Conservation (phyloP, 2,113 vertebrate species). For the Erpornis zantholeuca region DNA sequence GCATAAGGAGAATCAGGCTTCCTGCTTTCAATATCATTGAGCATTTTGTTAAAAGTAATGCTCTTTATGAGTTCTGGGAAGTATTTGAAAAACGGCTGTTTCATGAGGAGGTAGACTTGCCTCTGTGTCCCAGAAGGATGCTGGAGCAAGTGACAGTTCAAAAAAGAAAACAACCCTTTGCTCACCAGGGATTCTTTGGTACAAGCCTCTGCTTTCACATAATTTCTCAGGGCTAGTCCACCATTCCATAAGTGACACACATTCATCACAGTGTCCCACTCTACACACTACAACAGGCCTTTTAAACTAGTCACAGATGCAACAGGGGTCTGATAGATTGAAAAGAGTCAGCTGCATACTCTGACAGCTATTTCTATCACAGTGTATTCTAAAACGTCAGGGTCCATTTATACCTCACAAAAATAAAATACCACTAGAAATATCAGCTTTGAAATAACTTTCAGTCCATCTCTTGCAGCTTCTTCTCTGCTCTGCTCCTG, state of each 20-base stretch:
- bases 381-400: not conserved
- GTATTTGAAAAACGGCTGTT: not conserved
- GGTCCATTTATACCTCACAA: not conserved
- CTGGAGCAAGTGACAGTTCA: not conserved
- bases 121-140: not conserved
- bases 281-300: not conserved
- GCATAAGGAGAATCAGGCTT: slow-evolving; percentile 31
- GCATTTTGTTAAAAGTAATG: not conserved
- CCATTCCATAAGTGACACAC: not conserved
- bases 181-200: not conserved
- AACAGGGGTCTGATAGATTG: not conserved
- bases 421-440: slow-evolving; percentile 10
- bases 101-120: not conserved
- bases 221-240: not conserved
- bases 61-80: not conserved
- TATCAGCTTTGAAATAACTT: slow-evolving; percentile 14
- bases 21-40: not conserved
- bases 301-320: not conserved
- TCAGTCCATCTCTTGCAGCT: not conserved
- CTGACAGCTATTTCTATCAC: slow-evolving; percentile 1
- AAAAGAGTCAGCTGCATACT: slow-evolving; percentile 13
- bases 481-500: not conserved
- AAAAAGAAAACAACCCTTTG: not conserved
- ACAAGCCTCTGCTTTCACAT: not conserved
- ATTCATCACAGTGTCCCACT: not conserved